A percentile compares a stretch with the other conserved stretches of the same genome.
Evolutionary conservation across 2,888 invertebrate species (phyloP).

Genomic region (Dasysyrphus tricinctus): DNA sequence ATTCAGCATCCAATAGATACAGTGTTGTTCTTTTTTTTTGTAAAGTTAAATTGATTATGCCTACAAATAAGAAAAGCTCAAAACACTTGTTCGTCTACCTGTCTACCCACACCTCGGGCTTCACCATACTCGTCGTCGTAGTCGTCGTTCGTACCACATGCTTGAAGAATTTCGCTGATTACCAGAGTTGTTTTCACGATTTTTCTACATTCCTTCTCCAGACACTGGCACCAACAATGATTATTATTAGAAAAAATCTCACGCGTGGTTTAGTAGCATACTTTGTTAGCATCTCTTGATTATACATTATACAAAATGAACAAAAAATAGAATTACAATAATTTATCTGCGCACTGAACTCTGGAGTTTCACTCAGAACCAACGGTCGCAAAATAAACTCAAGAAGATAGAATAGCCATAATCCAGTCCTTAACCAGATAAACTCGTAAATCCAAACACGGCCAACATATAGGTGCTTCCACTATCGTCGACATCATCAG

Average conservation of each 20-base stretch:
- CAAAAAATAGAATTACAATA: conserved; percentile 34
- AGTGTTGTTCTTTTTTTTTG: conserved; percentile 13
- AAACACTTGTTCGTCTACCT: conserved; percentile 70
- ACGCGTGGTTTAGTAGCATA: conserved; percentile 55
- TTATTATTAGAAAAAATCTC: conserved; percentile 67
- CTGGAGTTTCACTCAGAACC: conserved; percentile 21
- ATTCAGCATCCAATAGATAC: conserved; percentile 50
- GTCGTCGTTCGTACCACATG: conserved; percentile 41
- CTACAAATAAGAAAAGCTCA: conserved; percentile 47
- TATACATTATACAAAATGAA: background rate
- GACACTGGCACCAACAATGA: conserved; percentile 46
- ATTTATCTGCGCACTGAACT: conserved; percentile 38
- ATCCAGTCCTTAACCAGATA: conserved; percentile 63
- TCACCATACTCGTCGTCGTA: conserved; percentile 26
- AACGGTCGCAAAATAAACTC: background rate
- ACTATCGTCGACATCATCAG: conserved; percentile 56
- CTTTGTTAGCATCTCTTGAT: conserved; percentile 55
- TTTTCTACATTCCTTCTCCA: conserved; percentile 70
- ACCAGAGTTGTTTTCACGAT: conserved; percentile 69
- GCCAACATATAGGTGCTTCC: conserved; percentile 56
- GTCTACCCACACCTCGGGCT: conserved; percentile 70
- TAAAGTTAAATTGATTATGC: conserved; percentile 17
- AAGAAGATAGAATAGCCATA: conserved; percentile 35
- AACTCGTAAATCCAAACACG: conserved; percentile 69
- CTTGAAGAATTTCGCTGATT: conserved; percentile 61